Percentiles rank a stretch among this genome's conserved stretches.
These are phyloP conservation scores for Papilio demoleus DNA, from an alignment of 2,888 invertebrate genomes.

Conservation along the genomic window DNA sequence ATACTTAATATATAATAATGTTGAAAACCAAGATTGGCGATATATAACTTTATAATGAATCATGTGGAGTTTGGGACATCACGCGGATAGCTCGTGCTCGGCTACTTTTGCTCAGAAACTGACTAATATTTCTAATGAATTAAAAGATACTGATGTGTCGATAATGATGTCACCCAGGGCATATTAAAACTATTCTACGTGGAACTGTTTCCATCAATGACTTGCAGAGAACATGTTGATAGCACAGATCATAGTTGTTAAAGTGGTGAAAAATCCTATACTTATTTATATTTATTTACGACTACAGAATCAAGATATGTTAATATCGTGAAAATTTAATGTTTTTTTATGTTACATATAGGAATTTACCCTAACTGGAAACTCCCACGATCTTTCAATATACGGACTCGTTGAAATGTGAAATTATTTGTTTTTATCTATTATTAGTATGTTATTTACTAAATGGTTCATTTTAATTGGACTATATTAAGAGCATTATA, in stretches of 20 bases:
- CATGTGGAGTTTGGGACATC: neutral
- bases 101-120: slow-evolving; percentile 11
- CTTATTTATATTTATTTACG: neutral
- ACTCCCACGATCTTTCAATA: neutral
- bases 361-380: neutral
- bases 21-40: neutral
- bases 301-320: neutral
- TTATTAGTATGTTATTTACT: too few species aligned
- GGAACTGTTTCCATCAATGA: neutral
- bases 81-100: slow-evolving; percentile 16
- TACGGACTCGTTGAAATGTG: neutral
- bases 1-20: neutral
- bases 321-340: neutral
- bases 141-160: neutral
- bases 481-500: too few species aligned
- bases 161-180: neutral
- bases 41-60: slow-evolving; percentile 16
- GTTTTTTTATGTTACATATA: neutral
- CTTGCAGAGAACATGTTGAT: neutral
- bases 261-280: neutral
- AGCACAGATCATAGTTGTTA: neutral
- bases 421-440: neutral
- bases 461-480: too few species aligned
- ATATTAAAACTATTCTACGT: neutral
- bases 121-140: slow-evolving; percentile 20